A percentile compares a stretch with the other conserved stretches of the same genome.
Evolutionary conservation across 2,113 vertebrate species (phyloP).

Genomic region (Alaudala cheleensis): DNA sequence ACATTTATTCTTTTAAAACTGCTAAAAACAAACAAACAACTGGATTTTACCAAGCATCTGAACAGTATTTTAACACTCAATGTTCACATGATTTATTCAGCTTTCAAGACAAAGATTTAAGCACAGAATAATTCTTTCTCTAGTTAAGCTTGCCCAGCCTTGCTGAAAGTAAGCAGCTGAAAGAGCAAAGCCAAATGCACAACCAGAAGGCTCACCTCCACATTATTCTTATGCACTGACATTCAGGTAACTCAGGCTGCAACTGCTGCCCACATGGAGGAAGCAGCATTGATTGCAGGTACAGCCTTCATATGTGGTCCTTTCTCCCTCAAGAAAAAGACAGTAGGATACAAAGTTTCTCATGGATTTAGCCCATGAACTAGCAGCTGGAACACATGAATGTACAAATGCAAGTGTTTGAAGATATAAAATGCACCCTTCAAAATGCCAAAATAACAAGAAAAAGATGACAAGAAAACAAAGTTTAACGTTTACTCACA

Average conservation of each 20-base stretch:
- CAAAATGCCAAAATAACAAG: neutral
- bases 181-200: neutral
- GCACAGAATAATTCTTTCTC: neutral
- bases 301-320: neutral
- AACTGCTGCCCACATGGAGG: neutral
- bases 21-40: neutral
- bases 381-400: slow-evolving; percentile 6
- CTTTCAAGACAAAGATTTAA: neutral
- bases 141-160: neutral
- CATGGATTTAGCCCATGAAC: neutral
- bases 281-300: neutral
- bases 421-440: neutral
- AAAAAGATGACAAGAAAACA: neutral
- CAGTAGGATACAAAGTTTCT: neutral
- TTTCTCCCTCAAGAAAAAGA: neutral
- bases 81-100: neutral
- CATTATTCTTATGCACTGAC: neutral
- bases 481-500: neutral
- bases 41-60: neutral
- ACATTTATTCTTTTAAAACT: neutral
- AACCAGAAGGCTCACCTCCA: neutral
- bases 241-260: neutral
- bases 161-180: neutral
- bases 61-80: neutral
- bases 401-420: neutral